Conservation (phyloP, 2,888 invertebrate genomes). For the Schizaphis graminum region DNA sequence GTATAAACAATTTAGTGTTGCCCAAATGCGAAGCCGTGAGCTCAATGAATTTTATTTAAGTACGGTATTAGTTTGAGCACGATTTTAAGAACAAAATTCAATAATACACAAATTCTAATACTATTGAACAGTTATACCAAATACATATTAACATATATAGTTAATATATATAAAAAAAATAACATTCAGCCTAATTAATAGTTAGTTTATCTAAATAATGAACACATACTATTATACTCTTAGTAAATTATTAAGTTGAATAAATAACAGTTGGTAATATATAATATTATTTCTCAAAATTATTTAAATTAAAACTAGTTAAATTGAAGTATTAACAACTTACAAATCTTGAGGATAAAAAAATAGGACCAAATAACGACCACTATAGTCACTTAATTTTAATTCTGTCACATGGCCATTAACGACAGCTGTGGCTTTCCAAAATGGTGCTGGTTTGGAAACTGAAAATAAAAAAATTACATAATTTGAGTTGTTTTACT, state of each 20-base stretch:
- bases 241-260: not conserved
- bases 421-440: slow-evolving; percentile 69
- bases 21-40: slow-evolving; percentile 35
- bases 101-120: not conserved
- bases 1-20: slow-evolving; percentile 32
- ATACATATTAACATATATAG: too few relatives aligned
- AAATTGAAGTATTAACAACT: slow-evolving; percentile 65
- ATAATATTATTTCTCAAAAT: not conserved
- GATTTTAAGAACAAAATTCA: not conserved
- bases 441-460: slow-evolving; percentile 69
- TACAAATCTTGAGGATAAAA: slow-evolving; percentile 70
- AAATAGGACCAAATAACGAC: slow-evolving; percentile 69
- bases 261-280: not conserved
- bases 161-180: not conserved
- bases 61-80: slow-evolving; percentile 50
- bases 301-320: not conserved
- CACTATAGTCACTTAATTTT: slow-evolving; percentile 69
- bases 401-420: slow-evolving; percentile 69
- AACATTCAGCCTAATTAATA: not conserved
- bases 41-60: slow-evolving; percentile 16
- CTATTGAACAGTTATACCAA: too few relatives aligned
- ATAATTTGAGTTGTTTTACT: not conserved
- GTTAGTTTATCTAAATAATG: not conserved
- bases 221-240: not conserved
- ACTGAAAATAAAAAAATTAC: slow-evolving; percentile 67